Evolutionary conservation across 30 jellyfish, hydroid and myxozoan species (phyloP).

Genomic region (Sanderia malayensis): DNA sequence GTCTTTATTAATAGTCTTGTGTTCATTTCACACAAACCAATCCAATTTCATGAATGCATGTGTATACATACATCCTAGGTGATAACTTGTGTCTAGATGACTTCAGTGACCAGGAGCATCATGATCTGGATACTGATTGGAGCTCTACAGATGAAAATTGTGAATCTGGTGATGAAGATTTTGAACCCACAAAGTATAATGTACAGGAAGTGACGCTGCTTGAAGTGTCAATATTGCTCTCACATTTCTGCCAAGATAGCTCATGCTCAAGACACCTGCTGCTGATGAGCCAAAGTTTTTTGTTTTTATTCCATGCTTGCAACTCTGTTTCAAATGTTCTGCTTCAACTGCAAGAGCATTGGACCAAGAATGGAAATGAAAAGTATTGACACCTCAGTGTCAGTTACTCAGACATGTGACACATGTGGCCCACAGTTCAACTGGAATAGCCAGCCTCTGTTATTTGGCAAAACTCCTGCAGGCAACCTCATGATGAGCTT

Average conservation of each 20-base stretch:
- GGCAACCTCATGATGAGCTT: conserved; percentile 22
- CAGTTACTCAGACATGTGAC: conserved; percentile 9
- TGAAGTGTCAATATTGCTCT: no score
- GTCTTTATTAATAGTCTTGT: no score
- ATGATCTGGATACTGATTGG: not conserved
- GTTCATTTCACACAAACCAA: no score
- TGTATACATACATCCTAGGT: no score
- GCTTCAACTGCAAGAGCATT: conserved; percentile 15
- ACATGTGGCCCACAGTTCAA: not conserved
- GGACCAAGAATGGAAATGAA: conserved; percentile 14
- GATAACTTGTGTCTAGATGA: no score
- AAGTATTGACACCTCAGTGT: conserved; percentile 4
- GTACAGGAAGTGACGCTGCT: not conserved
- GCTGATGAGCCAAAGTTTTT: conserved; percentile 21
- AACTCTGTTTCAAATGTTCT: conserved; percentile 10
- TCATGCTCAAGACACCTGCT: not conserved
- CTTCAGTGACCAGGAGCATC: not conserved
- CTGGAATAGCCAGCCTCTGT: conserved; percentile 24
- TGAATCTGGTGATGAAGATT: not conserved
- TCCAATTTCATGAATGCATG: no score
- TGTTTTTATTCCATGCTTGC: conserved; percentile 17
- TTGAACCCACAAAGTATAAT: not conserved
- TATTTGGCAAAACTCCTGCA: conserved; percentile 18
- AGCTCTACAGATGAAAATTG: no score
- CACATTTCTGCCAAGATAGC: no score